Evolutionary conservation across 2,797 vertebrate genomes (phyloP).

Genomic region (Megaceryle alcyon): DNA sequence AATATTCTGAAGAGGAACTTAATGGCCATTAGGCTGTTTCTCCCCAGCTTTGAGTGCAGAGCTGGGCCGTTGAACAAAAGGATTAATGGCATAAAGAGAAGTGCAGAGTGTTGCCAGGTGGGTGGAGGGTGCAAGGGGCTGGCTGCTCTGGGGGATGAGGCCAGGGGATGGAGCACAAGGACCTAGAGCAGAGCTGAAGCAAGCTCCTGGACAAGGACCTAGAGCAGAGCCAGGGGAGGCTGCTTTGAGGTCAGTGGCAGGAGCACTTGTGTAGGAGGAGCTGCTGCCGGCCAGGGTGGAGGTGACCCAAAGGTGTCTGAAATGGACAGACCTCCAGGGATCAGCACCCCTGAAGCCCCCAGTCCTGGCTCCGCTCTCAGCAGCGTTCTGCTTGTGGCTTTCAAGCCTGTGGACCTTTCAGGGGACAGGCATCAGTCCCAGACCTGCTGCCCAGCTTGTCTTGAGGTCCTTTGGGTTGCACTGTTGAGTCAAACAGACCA

Average conservation of each 20-base stretch:
- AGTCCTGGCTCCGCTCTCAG: background rate
- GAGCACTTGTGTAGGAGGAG: background rate
- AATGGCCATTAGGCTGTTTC: background rate
- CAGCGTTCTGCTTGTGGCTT: background rate
- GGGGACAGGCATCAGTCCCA: no score
- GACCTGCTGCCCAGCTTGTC: background rate
- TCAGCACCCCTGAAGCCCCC: background rate
- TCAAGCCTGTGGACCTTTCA: background rate
- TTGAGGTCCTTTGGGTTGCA: background rate
- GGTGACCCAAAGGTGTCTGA: background rate
- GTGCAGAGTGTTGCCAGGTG: background rate
- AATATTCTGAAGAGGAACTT: background rate
- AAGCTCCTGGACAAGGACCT: no score
- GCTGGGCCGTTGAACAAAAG: background rate
- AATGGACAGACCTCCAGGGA: no score
- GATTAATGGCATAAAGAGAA: background rate
- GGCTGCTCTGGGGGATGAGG: rapidly evolving
- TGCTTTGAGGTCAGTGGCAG: background rate
- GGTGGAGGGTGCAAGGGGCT: background rate
- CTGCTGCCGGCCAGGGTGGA: background rate
- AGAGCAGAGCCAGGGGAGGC: background rate
- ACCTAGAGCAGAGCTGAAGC: rapidly evolving
- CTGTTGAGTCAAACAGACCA: background rate
- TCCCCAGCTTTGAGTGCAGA: background rate
- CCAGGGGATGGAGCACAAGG: background rate